Conservation (phyloP, 2,888 invertebrate genomes). For the Tenthredo mesomela region DNA sequence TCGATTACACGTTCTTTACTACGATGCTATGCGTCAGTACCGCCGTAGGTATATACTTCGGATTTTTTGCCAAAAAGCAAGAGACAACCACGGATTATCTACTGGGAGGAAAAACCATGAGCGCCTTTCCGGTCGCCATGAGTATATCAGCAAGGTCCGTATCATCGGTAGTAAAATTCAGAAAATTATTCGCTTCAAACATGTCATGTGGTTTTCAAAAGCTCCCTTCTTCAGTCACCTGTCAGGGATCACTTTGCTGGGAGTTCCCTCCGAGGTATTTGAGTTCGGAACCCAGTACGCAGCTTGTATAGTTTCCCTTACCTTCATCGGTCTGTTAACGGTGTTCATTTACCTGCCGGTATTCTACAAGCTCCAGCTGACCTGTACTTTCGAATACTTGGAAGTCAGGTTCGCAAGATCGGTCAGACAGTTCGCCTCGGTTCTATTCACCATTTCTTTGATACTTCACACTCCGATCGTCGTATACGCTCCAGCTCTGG, state of each 20-base stretch:
- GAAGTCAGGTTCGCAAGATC: slow-evolving; percentile 83
- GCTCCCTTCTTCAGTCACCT: slow-evolving; percentile 81
- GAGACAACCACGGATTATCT: slow-evolving; percentile 85
- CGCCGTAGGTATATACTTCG: slow-evolving; percentile 82
- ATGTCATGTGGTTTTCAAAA: background rate
- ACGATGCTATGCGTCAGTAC: slow-evolving; percentile 80
- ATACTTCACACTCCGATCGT: slow-evolving; percentile 84
- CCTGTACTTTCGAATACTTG: slow-evolving; percentile 86
- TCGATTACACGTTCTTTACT: slow-evolving; percentile 80
- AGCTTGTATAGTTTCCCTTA: slow-evolving; percentile 76
- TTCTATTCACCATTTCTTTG: slow-evolving; percentile 81
- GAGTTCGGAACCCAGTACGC: slow-evolving; percentile 85
- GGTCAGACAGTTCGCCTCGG: slow-evolving; percentile 82
- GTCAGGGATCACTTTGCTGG: slow-evolving; percentile 87
- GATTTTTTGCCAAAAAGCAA: slow-evolving; percentile 80
- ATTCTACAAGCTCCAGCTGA: slow-evolving; percentile 85
- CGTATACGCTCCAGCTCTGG: slow-evolving; percentile 85
- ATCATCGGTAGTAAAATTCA: background rate
- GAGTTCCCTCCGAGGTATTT: slow-evolving; percentile 88
- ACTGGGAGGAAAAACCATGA: slow-evolving; percentile 87
- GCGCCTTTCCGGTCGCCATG: slow-evolving; percentile 86
- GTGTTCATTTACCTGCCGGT: slow-evolving; percentile 81
- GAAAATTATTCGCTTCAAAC: background rate
- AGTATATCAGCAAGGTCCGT: slow-evolving; percentile 86
- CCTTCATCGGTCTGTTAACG: slow-evolving; percentile 70